Conservation (phyloP, 2,888 invertebrate species). For the Callyntrura guangdongensis region DNA sequence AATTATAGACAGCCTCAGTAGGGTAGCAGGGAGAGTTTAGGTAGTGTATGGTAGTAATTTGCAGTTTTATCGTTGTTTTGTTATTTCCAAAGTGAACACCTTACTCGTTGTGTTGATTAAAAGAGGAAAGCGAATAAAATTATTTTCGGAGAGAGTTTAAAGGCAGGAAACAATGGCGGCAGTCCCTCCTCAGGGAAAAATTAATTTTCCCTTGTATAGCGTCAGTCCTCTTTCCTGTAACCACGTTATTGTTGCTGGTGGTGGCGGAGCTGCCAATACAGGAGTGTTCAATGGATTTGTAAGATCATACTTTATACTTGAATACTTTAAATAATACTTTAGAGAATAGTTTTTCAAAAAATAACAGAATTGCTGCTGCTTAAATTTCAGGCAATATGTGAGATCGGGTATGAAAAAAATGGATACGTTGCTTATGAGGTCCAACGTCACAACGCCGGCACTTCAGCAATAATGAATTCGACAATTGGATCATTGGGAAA, state of each 20-base stretch:
- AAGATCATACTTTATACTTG: too few species aligned
- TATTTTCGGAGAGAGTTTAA: not conserved
- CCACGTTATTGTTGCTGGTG: slow-evolving; percentile 98
- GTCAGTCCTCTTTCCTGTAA: slow-evolving; percentile 96
- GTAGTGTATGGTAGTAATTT: too few species aligned
- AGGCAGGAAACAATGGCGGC: slow-evolving; percentile 26
- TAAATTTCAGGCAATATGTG: slow-evolving; percentile 94
- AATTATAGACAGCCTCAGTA: too few species aligned
- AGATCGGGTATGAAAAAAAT: slow-evolving; percentile 93
- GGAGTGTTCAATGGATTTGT: slow-evolving; percentile 99
- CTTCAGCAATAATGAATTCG: slow-evolving; percentile 97
- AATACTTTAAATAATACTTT: too few species aligned
- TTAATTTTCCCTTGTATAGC: slow-evolving; percentile 97
- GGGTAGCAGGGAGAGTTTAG: too few species aligned
- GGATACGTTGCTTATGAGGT: slow-evolving; percentile 95
- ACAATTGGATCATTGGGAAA: slow-evolving; percentile 89
- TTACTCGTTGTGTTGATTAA: too few species aligned
- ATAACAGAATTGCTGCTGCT: too few species aligned
- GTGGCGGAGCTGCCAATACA: slow-evolving; percentile 98
- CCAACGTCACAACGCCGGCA: slow-evolving; percentile 95
- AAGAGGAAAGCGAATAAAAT: too few species aligned
- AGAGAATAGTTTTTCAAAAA: too few species aligned
- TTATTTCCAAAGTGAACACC: too few species aligned
- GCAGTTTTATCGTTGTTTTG: too few species aligned
- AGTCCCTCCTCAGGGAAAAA: slow-evolving; percentile 74